These are phyloP conservation scores for Mormyrus iriodes DNA, from an alignment of 2,113 vertebrate species.

Conservation along the genomic window DNA sequence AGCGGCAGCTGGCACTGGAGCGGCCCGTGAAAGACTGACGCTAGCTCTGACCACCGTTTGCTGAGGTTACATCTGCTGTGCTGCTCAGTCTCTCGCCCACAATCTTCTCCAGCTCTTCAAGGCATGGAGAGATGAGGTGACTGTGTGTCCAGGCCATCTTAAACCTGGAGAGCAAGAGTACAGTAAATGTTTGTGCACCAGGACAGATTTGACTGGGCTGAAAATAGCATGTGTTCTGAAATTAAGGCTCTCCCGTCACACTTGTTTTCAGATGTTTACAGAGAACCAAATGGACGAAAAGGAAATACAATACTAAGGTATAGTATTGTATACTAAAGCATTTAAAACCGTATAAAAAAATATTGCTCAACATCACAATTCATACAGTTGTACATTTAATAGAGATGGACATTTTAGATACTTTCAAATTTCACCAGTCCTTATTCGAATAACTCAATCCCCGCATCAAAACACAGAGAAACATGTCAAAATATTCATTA, in stretches of 20 bases:
- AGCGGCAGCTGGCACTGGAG: neutral
- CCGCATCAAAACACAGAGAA: neutral
- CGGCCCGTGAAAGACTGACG: neutral
- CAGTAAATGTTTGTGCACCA: neutral
- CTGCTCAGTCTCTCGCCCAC: slow-evolving; percentile 29
- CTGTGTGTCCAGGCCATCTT: slow-evolving; percentile 49
- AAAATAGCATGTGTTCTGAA: neutral
- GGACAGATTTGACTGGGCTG: neutral
- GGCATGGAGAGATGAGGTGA: slow-evolving; percentile 42
- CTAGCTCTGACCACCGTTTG: neutral
- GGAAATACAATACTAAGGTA: neutral
- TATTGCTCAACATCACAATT: neutral
- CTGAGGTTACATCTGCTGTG: neutral
- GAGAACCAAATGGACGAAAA: neutral
- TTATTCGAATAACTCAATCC: neutral
- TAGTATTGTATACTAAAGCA: no score
- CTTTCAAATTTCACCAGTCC: neutral
- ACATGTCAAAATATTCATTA: neutral
- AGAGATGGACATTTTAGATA: neutral
- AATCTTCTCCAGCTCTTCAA: slow-evolving; percentile 52
- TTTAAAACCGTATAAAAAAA: neutral
- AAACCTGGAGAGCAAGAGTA: slow-evolving; percentile 36
- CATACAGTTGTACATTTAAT: neutral
- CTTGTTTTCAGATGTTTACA: neutral
- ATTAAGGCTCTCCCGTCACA: neutral